Evolutionary conservation across 2,888 invertebrate species (phyloP), one percentile per base, ranked within the genome.

Genomic region (Phyto melanocephala): DNA sequence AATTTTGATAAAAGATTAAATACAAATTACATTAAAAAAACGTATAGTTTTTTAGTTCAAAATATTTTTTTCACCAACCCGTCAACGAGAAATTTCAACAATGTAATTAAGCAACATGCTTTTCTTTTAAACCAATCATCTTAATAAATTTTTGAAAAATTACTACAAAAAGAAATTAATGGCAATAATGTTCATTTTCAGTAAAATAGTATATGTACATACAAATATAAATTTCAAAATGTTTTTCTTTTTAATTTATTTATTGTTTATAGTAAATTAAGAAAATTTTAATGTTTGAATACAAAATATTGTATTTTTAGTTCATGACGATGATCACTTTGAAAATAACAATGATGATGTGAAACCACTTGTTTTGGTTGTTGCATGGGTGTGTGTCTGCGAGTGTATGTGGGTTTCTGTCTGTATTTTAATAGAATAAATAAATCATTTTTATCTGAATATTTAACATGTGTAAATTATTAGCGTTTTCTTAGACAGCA

Each of bases 391-490:
- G 13, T 68, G 56, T 58, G 22, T 60, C n/a, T 20, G 42, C n/a
- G n/a, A n/a, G n/a, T n/a, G n/a, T n/a, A n/a, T n/a, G n/a, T n/a
- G n/a, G n/a, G n/a, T n/a, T n/a, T 35, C 11, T 70, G 60, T 62
- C 40, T 75, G 54, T 15, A 35, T 62, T 77, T 68, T 68, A 6
- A n/a, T n/a, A 33, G 40, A 75, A 75, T 72, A 60, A 79, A 80
- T 75, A 75, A 80, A 80, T 80, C 80, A 80, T 56, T n/a, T n/a
- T n/a, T n/a, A 78, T 67, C 71, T 65, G n/a, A 42, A 37, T 42
- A 65, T 65, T 33, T 47, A 71, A 71, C 78, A 79, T 71, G 47
- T 79, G 71, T 65, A 72, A 72, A 58, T 79, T 79, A 58, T 79
- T 79, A 72, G 15, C 5, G 35, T 68, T 65, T 28, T 52, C 1